Percentiles rank a stretch among this genome's conserved stretches.
Evolutionary conservation across 2,797 vertebrate genomes (phyloP).

Genomic region (Aulostomus chinensis): DNA sequence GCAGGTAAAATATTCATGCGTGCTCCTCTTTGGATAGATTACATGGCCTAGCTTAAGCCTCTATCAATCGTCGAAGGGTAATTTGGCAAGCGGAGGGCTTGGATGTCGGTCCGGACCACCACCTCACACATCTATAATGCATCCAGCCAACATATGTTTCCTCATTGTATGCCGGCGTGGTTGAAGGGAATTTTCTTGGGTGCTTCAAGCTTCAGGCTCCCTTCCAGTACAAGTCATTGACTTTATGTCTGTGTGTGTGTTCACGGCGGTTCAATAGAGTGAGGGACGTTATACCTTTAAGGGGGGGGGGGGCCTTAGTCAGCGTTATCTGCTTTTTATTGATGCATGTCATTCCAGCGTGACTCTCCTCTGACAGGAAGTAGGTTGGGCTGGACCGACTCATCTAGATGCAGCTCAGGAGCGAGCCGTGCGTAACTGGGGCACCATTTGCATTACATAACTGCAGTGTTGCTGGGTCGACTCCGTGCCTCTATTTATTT

Average conservation of each 20-base stretch:
- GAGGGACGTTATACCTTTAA: slow-evolving; percentile 1
- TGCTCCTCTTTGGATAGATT: slow-evolving; percentile 45
- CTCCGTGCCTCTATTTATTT: slow-evolving; percentile 69
- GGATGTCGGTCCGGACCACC: slow-evolving; percentile 33
- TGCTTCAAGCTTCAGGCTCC: slow-evolving; percentile 6
- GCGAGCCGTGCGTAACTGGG: slow-evolving; percentile 57
- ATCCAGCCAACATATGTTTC: slow-evolving; percentile 40
- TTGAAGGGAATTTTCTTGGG: slow-evolving; percentile 32
- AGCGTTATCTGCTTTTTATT: slow-evolving; percentile 18
- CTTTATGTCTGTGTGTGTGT: slow-evolving; percentile 3
- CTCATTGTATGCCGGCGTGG: slow-evolving; percentile 13
- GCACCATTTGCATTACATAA: slow-evolving; percentile 67
- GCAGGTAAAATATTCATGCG: slow-evolving; percentile 58
- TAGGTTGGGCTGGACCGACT: background rate
- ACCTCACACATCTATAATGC: slow-evolving; percentile 42
- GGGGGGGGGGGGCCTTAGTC: slow-evolving; percentile 14
- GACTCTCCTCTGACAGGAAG: slow-evolving; percentile 2
- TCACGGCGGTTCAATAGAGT: background rate
- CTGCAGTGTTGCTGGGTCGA: slow-evolving; percentile 70
- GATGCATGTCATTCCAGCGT: background rate
- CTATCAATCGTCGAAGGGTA: slow-evolving; percentile 41
- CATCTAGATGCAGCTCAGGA: slow-evolving; percentile 17
- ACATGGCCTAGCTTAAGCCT: slow-evolving; percentile 23
- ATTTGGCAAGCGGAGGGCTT: slow-evolving; percentile 33
- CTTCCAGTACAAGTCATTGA: slow-evolving; percentile 3